Evolutionary conservation across 1,140 invertebrate species (phyloP), one percentile per base, ranked within the genome.

Genomic region (Sarcophaga peregrina): DNA sequence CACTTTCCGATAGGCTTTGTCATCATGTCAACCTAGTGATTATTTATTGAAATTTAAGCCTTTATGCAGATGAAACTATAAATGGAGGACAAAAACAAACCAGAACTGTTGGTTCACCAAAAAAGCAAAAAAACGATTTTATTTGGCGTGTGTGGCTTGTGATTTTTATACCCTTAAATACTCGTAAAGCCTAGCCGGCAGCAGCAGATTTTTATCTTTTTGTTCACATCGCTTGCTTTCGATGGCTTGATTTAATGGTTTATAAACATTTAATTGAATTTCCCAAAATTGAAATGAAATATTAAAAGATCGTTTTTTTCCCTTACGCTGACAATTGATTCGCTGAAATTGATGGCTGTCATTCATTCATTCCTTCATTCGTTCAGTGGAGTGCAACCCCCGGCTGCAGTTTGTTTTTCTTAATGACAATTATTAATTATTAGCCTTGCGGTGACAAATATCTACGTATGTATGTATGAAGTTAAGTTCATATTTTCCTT

Each of bases 1-100:
- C 75, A 78, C 75, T 78, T 78, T 78, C 47, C 75, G 75, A 78
- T 78, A 78, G 75, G 75, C 75, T 78, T 78, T 78, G 75, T 78
- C 75, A 78, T 78, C 75, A 78, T 78, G 75, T 78, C 75, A 78
- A 78, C 13, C 75, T 17, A 78, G 75, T 78, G 75, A 78, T 78
- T 78, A 78, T 78, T 78, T 78, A 78, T 78, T 78, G 75, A 78
- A 78, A 78, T 78, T 78, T 78, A 50, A 78, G 75, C 47, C 48
- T 78, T 50, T 78, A 78, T 78, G 75, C n/a, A 48, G 75, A 78
- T 78, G 75, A 78, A 78, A 20, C 8, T 78, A 10, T 8, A 78
- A 52, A 72, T 72, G 62, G 62, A 5, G 15, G 6, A 47, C 4
- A 73, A 73, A 73, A 73, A 25, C 8, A 76, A 76, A 76, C 48